A percentile compares a stretch with the other conserved stretches of the same genome.
Conservation (phyloP, 2,888 invertebrate genomes). For the Liodrosophila aerea region DNA sequence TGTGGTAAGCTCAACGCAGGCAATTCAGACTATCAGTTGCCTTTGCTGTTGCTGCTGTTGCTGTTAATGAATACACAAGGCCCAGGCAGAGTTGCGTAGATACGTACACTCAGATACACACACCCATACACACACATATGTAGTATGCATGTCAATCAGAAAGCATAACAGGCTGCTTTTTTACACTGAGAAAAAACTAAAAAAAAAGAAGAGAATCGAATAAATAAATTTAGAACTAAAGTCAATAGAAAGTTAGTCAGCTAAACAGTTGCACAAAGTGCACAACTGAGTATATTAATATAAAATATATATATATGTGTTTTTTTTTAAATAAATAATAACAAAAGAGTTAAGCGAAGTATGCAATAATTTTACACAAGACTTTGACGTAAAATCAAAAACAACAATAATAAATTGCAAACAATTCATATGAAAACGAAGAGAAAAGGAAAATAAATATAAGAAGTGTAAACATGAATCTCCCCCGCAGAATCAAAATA, state of each 20-base stretch:
- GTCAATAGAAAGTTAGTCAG: conserved; percentile 4
- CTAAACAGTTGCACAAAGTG: conserved; percentile 55
- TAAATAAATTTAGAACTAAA: neutral
- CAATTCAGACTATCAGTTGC: conserved; percentile 17
- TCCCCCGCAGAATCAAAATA: conserved; percentile 2
- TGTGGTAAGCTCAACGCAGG: too few species aligned
- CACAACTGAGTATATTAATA: conserved; percentile 37
- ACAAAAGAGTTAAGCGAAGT: conserved; percentile 17
- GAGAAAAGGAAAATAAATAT: conserved; percentile 8
- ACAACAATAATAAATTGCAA: neutral
- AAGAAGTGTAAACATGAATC: conserved; percentile 10
- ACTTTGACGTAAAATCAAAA: conserved; percentile 5
- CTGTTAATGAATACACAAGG: neutral
- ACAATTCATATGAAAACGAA: conserved; percentile 1
- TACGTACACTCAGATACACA: conserved; percentile 2
- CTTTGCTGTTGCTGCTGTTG: conserved; percentile 21
- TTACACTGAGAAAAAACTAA: conserved; percentile 11
- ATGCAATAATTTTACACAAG: conserved; percentile 14
- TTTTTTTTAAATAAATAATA: conserved; percentile 21
- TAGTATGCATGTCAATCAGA: conserved; percentile 71
- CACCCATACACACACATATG: conserved; percentile 31
- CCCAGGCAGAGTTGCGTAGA: conserved; percentile 26
- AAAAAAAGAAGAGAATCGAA: conserved; percentile 1
- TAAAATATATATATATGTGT: conserved; percentile 5
- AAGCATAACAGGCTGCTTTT: conserved; percentile 50